Conservation (phyloP, 2,888 invertebrate species). For the Cactoblastis cactorum region DNA sequence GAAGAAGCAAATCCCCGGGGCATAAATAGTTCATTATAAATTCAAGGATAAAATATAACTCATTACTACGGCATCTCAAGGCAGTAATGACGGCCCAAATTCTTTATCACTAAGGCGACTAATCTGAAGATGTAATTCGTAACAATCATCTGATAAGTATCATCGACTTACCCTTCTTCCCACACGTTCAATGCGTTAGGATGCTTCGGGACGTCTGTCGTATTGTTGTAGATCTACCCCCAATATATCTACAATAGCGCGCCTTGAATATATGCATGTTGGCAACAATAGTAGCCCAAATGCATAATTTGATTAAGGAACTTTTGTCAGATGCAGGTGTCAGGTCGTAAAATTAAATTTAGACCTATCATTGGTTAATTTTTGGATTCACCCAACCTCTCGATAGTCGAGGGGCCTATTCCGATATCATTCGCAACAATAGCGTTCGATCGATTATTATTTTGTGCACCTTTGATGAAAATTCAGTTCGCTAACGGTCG, state of each 20-base stretch:
- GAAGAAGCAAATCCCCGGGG: too few species aligned
- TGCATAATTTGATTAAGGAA: conserved; percentile 77
- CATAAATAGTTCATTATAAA: neutral
- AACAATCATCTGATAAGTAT: conserved; percentile 78
- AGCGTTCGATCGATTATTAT: conserved; percentile 73
- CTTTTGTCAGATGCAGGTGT: conserved; percentile 76
- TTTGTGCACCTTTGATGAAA: conserved; percentile 75
- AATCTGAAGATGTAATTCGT: conserved; percentile 66
- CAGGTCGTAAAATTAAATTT: conserved; percentile 77
- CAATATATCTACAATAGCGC: conserved; percentile 62
- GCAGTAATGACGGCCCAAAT: neutral
- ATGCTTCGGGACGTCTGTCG: conserved; percentile 51
- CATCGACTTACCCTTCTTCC: conserved; percentile 71
- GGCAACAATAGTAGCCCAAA: conserved; percentile 69
- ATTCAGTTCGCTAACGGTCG: conserved; percentile 74
- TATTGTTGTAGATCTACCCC: conserved; percentile 67
- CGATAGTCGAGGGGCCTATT: conserved; percentile 49
- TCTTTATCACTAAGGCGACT: conserved; percentile 22
- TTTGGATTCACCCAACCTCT: conserved; percentile 71
- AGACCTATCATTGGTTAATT: conserved; percentile 77
- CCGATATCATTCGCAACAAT: conserved; percentile 69
- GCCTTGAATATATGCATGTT: conserved; percentile 74
- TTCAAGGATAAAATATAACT: neutral
- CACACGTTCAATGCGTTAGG: conserved; percentile 66
- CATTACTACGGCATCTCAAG: neutral